Percentiles rank a stretch among this genome's conserved stretches.
phyloP scores from a whole-genome alignment of 1,140 invertebrate genomes.

The Aphaenogaster rudis region DNA sequence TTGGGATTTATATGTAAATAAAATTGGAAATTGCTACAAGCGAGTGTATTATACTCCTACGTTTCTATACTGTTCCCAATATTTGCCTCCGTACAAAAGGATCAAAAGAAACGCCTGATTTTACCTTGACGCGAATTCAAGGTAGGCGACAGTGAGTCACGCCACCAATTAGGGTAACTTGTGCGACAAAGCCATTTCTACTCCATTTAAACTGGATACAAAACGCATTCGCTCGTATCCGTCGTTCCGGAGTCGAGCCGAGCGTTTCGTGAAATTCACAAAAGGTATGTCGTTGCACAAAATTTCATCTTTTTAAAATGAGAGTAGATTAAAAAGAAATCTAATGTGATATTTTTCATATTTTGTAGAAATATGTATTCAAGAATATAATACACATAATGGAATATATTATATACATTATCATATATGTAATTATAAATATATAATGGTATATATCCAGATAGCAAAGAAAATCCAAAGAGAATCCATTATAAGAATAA shows the following conservation, averaged over 20 bases:
- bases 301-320: slow-evolving; percentile 3
- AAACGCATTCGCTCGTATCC: slow-evolving; percentile 13
- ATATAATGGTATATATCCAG: too few relatives aligned
- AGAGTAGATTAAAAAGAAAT: too few relatives aligned
- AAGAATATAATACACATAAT: too few relatives aligned
- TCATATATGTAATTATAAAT: too few relatives aligned
- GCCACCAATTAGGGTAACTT: slow-evolving; percentile 59
- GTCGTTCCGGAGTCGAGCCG: background rate
- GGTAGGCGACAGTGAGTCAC: slow-evolving; percentile 67
- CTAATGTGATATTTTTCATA: too few relatives aligned
- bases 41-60: background rate
- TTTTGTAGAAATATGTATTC: too few relatives aligned
- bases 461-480: too few relatives aligned
- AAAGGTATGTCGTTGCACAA: background rate
- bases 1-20: slow-evolving; percentile 41
- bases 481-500: too few relatives aligned
- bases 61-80: background rate
- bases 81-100: background rate
- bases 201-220: slow-evolving; percentile 35
- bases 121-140: slow-evolving; percentile 65
- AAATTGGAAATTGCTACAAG: slow-evolving; percentile 24
- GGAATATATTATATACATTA: too few relatives aligned
- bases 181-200: slow-evolving; percentile 38
- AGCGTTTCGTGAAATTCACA: background rate
- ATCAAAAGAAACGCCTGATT: slow-evolving; percentile 1